Evolutionary conservation across 1,140 invertebrate genomes (phyloP).

Genomic region (Mya arenaria): DNA sequence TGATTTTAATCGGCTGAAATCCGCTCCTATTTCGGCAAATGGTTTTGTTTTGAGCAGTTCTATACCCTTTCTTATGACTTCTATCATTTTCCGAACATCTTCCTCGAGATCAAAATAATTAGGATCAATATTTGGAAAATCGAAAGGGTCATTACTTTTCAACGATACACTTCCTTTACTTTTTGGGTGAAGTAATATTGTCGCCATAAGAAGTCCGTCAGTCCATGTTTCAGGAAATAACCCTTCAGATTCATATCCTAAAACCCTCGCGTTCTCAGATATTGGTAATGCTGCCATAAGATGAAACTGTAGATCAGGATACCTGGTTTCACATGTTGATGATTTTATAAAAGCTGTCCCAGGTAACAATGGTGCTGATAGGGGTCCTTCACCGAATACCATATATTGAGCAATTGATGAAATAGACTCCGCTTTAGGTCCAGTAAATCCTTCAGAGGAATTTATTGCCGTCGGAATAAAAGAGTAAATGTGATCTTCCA

Average conservation of each 20-base stretch:
- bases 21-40: constrained; percentile 44
- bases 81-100: constrained; percentile 46
- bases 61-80: constrained; percentile 45
- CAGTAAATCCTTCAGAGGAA: constrained; percentile 50
- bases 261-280: not conserved
- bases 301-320: not conserved
- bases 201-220: constrained; percentile 32
- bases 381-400: constrained; percentile 57
- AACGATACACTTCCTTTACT: constrained; percentile 44
- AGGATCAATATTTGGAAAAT: constrained; percentile 47
- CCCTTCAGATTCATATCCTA: not conserved
- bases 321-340: not conserved
- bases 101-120: constrained; percentile 40
- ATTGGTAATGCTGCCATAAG: not conserved
- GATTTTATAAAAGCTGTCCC: constrained; percentile 16
- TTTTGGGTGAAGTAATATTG: constrained; percentile 47
- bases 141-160: constrained; percentile 33
- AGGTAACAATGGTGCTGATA: not conserved
- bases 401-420: constrained; percentile 54
- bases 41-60: constrained; percentile 25
- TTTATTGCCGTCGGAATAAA: constrained; percentile 52
- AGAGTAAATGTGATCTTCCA: constrained; percentile 86
- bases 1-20: constrained; percentile 88
- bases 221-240: not conserved
- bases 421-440: constrained; percentile 25